Percentiles rank a stretch among this genome's conserved stretches.
These are phyloP conservation scores for Meganola albula DNA, from an alignment of 2,888 invertebrate genomes.

Conservation along the genomic window DNA sequence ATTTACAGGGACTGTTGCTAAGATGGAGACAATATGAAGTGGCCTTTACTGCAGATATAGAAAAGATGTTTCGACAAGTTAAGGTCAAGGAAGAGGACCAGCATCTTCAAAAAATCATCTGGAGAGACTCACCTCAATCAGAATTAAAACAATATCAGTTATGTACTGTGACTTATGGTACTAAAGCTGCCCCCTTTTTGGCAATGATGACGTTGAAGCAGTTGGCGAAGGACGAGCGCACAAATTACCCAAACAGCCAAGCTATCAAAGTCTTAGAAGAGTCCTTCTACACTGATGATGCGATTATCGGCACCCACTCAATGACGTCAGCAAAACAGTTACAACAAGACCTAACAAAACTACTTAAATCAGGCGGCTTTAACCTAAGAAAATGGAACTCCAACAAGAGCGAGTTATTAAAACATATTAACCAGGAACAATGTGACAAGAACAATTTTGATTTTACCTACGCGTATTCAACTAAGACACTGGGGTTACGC, in stretches of 20 bases:
- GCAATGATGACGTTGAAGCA: constrained; percentile 10
- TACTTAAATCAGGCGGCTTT: neutral
- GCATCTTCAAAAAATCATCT: constrained; percentile 14
- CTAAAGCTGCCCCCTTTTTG: constrained; percentile 10
- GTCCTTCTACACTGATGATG: neutral
- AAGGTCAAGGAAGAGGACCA: constrained; percentile 12
- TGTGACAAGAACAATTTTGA: too few species aligned
- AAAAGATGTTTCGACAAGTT: constrained; percentile 20
- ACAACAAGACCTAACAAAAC: neutral
- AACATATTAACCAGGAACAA: neutral
- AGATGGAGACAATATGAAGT: constrained; percentile 17
- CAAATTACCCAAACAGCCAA: neutral
- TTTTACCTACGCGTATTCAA: too few species aligned
- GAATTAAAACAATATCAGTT: neutral
- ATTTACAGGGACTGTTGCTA: constrained; percentile 10
- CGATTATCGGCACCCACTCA: neutral
- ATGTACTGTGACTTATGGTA: constrained; percentile 6
- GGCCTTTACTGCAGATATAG: constrained; percentile 19
- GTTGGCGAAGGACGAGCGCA: constrained; percentile 11
- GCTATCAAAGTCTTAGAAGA: constrained; percentile 1
- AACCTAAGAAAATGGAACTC: constrained; percentile 3
- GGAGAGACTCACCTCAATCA: neutral
- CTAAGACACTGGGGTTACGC: constrained; percentile 11
- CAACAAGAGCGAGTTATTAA: neutral
- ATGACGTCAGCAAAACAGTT: neutral